A percentile compares a stretch with the other conserved stretches of the same genome.
These are phyloP conservation scores for Nephrotoma flavescens DNA, from an alignment of 2,888 invertebrate species.

Conservation along the genomic window DNA sequence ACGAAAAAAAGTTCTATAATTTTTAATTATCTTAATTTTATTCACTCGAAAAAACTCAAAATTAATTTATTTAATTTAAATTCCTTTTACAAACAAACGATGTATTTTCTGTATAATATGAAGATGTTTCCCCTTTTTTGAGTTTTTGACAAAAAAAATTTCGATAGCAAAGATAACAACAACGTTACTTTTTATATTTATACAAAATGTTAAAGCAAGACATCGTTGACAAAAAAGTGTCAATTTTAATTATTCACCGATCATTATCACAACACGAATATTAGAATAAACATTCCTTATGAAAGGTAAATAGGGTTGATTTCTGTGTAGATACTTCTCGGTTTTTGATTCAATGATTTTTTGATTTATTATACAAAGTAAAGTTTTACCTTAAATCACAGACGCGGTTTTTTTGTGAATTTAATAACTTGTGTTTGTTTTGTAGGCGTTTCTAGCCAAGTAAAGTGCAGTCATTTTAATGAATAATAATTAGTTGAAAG, in stretches of 20 bases:
- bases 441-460: too few species aligned
- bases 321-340: too few species aligned
- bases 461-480: too few species aligned
- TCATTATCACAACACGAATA: neutral
- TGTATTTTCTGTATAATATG: neutral
- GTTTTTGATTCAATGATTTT: too few species aligned
- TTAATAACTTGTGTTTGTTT: too few species aligned
- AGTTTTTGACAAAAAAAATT: neutral
- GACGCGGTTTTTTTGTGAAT: too few species aligned
- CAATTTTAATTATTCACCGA: neutral
- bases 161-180: neutral
- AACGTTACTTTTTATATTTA: neutral
- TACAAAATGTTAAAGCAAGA: neutral
- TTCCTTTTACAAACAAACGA: neutral
- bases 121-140: neutral
- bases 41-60: neutral
- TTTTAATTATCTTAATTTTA: neutral
- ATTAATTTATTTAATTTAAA: neutral
- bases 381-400: too few species aligned
- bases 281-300: neutral
- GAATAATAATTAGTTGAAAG: neutral
- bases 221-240: neutral
- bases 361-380: too few species aligned
- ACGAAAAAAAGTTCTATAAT: neutral
- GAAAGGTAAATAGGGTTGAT: neutral